phyloP scores from a whole-genome alignment of 2,797 vertebrate species.

The Enteromius unitaeniatus region DNA sequence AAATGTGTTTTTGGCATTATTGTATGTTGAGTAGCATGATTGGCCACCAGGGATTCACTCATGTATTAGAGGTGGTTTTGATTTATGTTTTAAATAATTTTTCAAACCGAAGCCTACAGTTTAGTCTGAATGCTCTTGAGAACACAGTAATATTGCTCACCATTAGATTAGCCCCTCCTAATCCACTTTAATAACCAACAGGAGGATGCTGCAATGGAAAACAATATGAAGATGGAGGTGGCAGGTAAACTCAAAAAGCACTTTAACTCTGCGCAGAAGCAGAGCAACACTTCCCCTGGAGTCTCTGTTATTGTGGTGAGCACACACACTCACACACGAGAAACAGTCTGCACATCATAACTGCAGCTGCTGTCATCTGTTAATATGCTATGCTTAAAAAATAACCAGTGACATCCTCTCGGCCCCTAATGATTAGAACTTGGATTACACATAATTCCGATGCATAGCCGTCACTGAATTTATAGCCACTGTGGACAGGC shows the following conservation, averaged over 20 bases:
- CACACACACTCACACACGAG: conserved; percentile 24
- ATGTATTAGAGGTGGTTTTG: background rate
- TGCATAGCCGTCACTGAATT: conserved; percentile 19
- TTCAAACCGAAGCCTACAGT: background rate
- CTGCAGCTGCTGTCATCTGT: background rate
- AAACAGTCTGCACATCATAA: conserved; percentile 23
- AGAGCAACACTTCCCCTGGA: conserved; percentile 86
- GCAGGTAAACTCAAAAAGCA: conserved; percentile 97
- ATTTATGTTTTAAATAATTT: background rate
- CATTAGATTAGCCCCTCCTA: background rate
- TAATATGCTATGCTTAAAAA: conserved; percentile 1
- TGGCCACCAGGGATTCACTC: background rate
- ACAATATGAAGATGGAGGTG: conserved; percentile 95
- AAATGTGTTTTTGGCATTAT: background rate
- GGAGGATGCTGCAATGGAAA: conserved; percentile 88
- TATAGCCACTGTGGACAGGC: conserved; percentile 4
- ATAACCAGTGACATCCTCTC: background rate
- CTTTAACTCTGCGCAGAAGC: conserved; percentile 89
- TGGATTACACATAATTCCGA: conserved; percentile 32
- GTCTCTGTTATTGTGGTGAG: conserved; percentile 97
- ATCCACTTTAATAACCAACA: conserved; percentile 61
- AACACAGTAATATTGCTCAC: background rate
- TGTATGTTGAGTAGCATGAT: background rate
- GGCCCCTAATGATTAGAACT: conserved; percentile 1
- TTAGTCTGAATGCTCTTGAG: background rate